Evolutionary conservation across 2,888 invertebrate species (phyloP).

Genomic region (Suillia variegata): DNA sequence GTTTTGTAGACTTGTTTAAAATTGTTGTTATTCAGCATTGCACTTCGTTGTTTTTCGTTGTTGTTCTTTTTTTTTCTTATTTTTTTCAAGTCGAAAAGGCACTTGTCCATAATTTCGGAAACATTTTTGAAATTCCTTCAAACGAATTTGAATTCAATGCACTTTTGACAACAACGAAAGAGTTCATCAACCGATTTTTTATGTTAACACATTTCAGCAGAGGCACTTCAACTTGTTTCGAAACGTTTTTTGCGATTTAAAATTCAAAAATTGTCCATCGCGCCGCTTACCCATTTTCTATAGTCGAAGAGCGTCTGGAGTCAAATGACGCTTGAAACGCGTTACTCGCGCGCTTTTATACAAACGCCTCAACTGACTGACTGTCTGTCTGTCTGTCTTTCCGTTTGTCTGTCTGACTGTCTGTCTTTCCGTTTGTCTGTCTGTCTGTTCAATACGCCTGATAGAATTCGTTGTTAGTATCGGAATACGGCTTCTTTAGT

Average conservation of each 20-base stretch:
- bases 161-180: neutral
- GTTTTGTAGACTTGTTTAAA: neutral
- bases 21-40: conserved; percentile 15
- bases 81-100: conserved; percentile 7
- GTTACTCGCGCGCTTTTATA: conserved; percentile 42
- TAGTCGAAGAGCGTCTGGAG: conserved; percentile 38
- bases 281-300: conserved; percentile 24
- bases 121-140: neutral
- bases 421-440: too few species aligned
- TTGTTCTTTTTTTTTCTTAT: neutral
- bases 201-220: conserved; percentile 20
- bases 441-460: conserved; percentile 17
- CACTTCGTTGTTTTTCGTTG: conserved; percentile 2
- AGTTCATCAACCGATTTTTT: conserved; percentile 1
- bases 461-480: neutral
- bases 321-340: conserved; percentile 46
- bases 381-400: conserved; percentile 2
- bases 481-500: too few species aligned
- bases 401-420: too few species aligned
- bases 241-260: conserved; percentile 19
- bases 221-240: too few species aligned
- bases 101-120: conserved; percentile 2
- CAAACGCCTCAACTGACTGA: conserved; percentile 13
- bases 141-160: neutral
- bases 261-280: neutral